Conservation (phyloP, 2,797 vertebrate genomes). For the Pachyuromys duprasi region DNA sequence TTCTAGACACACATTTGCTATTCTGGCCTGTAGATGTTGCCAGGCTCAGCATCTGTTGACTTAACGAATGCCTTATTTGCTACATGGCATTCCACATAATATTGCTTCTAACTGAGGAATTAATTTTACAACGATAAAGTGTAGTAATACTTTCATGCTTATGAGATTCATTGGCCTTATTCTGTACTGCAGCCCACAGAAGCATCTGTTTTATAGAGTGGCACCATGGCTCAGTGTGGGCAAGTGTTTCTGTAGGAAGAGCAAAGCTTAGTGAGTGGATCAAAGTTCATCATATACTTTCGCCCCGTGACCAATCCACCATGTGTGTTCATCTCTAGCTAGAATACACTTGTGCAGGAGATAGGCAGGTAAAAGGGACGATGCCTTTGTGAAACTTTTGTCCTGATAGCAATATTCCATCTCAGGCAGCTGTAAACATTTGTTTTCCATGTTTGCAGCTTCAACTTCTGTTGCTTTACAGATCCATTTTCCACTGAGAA, state of each 20-base stretch:
- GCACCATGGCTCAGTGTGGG: not conserved
- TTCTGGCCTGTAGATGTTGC: not conserved
- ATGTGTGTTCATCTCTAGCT: not conserved
- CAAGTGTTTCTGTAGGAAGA: not conserved
- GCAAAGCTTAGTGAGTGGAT: not conserved
- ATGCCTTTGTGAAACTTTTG: not conserved
- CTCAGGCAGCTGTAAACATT: not conserved
- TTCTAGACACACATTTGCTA: not conserved
- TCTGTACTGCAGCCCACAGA: not conserved
- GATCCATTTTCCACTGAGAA: not conserved
- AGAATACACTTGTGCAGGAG: not conserved
- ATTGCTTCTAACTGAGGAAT: constrained; percentile 39
- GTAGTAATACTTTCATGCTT: constrained; percentile 48
- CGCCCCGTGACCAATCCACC: not conserved
- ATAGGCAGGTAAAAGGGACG: not conserved
- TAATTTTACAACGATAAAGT: constrained; percentile 46
- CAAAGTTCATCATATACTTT: not conserved
- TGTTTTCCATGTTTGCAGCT: not conserved
- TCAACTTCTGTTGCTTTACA: not conserved
- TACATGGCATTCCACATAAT: constrained; percentile 27
- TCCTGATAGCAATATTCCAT: not conserved
- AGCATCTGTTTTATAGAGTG: constrained; percentile 5
- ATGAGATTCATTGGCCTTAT: not conserved
- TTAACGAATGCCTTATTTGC: not conserved
- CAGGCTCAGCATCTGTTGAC: not conserved